Percentiles rank a stretch among this genome's conserved stretches.
phyloP scores from a whole-genome alignment of 1,140 invertebrate species.

The Vanessa tameamea region DNA sequence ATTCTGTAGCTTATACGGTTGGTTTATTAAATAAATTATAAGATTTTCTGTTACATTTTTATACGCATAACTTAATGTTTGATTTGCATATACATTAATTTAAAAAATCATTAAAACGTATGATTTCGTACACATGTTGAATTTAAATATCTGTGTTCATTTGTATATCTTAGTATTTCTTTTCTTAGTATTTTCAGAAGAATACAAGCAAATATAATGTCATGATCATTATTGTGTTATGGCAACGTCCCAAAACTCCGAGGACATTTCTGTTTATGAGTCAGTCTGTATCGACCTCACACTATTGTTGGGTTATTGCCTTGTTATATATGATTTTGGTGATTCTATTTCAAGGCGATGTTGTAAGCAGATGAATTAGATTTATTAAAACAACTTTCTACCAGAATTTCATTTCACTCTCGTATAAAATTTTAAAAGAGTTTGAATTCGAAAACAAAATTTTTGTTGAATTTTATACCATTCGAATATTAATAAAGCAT shows the following conservation, averaged over 20 bases:
- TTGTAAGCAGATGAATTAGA: not conserved
- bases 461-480: too few relatives aligned
- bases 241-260: constrained; percentile 43
- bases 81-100: too few relatives aligned
- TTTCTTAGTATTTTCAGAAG: too few relatives aligned
- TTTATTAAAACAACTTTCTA: constrained; percentile 14
- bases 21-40: not conserved
- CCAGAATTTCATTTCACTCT: not conserved
- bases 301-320: constrained; percentile 38
- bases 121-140: too few relatives aligned
- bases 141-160: not conserved
- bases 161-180: too few relatives aligned
- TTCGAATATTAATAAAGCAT: too few relatives aligned
- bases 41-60: not conserved
- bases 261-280: constrained; percentile 39
- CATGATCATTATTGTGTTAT: constrained; percentile 27
- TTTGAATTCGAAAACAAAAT: too few relatives aligned
- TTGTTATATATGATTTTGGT: constrained; percentile 18
- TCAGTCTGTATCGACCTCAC: constrained; percentile 33
- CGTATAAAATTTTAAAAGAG: too few relatives aligned
- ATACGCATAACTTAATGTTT: not conserved
- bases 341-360: constrained; percentile 13
- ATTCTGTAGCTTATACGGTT: not conserved
- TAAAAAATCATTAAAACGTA: too few relatives aligned
- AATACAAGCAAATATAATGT: constrained; percentile 1